phyloP scores from a whole-genome alignment of 2,888 invertebrate genomes.

The Flexamia atlantica region DNA sequence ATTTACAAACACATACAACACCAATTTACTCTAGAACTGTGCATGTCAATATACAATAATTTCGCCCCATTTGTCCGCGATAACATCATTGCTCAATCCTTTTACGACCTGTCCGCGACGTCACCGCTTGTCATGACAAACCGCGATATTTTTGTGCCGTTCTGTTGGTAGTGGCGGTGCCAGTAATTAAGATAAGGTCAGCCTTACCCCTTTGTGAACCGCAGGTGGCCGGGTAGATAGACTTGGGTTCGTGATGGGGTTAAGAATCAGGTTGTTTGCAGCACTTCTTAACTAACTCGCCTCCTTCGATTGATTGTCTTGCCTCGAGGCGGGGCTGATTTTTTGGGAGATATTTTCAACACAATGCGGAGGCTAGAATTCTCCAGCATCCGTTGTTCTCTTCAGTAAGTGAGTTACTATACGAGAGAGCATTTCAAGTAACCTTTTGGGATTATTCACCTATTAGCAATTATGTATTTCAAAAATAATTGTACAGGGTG shows the following conservation, averaged over 20 bases:
- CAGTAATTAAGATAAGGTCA: slow-evolving; percentile 52
- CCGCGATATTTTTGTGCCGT: slow-evolving; percentile 43
- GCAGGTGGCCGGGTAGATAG: slow-evolving; percentile 30
- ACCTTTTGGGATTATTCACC: too few relatives aligned
- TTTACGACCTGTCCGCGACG: background rate
- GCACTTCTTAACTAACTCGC: slow-evolving; percentile 3
- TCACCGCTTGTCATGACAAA: slow-evolving; percentile 43
- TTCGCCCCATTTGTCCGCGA: background rate
- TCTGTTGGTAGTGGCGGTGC: slow-evolving; percentile 15
- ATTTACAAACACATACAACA: too few relatives aligned
- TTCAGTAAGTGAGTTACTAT: too few relatives aligned
- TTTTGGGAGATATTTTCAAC: background rate
- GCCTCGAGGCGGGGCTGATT: background rate
- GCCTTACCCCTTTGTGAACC: slow-evolving; percentile 51
- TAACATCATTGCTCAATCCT: slow-evolving; percentile 16
- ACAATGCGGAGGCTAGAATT: background rate
- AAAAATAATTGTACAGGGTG: too few relatives aligned
- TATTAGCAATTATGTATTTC: too few relatives aligned
- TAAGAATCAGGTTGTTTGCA: slow-evolving; percentile 27
- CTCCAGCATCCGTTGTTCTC: too few relatives aligned
- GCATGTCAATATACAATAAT: slow-evolving; percentile 3
- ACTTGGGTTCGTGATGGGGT: slow-evolving; percentile 44
- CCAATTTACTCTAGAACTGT: background rate
- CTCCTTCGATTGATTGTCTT: slow-evolving; percentile 9
- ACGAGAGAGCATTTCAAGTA: too few relatives aligned